Evolutionary conservation across 2,797 vertebrate species (phyloP).

Genomic region (Silurus aristotelis): DNA sequence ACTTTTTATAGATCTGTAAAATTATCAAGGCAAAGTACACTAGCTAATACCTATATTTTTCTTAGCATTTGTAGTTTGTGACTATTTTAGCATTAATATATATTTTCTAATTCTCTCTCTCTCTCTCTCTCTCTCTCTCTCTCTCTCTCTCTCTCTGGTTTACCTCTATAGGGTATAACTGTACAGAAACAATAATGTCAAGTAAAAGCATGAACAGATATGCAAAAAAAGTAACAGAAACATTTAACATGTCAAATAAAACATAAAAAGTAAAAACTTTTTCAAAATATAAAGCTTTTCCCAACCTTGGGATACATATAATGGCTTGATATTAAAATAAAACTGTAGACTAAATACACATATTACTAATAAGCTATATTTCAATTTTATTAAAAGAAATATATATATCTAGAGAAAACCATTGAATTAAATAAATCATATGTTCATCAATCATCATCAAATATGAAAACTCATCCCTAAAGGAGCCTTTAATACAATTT

Average conservation of each 20-base stretch:
- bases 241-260: neutral
- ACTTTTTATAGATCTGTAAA: conserved; percentile 30
- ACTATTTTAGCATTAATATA: neutral
- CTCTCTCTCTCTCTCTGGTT: neutral
- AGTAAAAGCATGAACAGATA: neutral
- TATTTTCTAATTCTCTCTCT: neutral
- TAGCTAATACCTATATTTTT: neutral
- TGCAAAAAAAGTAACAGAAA: neutral
- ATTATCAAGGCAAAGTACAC: conserved; percentile 1
- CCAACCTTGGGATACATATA: neutral
- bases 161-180: too few species aligned
- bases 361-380: neutral
- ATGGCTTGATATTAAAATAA: neutral
- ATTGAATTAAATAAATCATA: neutral
- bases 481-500: too few species aligned
- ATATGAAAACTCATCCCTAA: too few species aligned
- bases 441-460: too few species aligned
- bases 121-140: conserved; percentile 1
- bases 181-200: neutral
- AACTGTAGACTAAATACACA: neutral
- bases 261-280: neutral
- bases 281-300: neutral
- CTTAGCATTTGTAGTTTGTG: neutral
- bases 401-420: neutral
- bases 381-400: neutral